These are phyloP conservation scores for Eptesicus fuscus DNA, from an alignment of 2,113 vertebrate genomes.

Conservation along the genomic window DNA sequence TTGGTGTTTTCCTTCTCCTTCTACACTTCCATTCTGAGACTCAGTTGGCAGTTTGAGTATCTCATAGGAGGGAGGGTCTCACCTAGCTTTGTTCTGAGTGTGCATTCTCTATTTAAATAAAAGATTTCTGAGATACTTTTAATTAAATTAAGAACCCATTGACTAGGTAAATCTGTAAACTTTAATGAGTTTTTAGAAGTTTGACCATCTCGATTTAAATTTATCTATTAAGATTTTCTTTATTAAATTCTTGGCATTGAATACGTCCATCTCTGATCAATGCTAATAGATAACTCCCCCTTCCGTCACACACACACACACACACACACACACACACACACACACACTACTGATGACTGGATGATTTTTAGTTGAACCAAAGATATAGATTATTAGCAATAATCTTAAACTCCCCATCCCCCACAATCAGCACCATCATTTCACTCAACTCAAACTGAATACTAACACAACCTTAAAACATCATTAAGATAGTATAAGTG, in stretches of 20 bases:
- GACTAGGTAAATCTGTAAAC: neutral
- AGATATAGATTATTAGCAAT: neutral
- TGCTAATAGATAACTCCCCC: neutral
- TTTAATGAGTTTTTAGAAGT: neutral
- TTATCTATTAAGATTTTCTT: neutral
- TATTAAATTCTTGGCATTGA: neutral
- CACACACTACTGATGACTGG: neutral
- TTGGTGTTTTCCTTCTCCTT: conserved; percentile 41
- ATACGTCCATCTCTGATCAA: neutral
- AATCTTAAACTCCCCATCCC: neutral
- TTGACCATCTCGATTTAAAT: neutral
- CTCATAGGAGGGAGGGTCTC: neutral
- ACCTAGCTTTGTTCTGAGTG: neutral
- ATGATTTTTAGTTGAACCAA: neutral
- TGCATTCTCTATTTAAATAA: conserved; percentile 26
- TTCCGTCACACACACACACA: neutral
- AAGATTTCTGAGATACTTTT: neutral
- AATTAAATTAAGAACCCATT: neutral
- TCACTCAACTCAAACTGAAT: neutral
- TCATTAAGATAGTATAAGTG: neutral
- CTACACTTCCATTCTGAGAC: neutral
- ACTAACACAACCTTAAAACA: neutral
- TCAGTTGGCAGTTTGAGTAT: neutral
- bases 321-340: neutral
- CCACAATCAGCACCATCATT: neutral